Evolutionary conservation across 1,140 invertebrate genomes (phyloP).

Genomic region (Eupeodes corollae): DNA sequence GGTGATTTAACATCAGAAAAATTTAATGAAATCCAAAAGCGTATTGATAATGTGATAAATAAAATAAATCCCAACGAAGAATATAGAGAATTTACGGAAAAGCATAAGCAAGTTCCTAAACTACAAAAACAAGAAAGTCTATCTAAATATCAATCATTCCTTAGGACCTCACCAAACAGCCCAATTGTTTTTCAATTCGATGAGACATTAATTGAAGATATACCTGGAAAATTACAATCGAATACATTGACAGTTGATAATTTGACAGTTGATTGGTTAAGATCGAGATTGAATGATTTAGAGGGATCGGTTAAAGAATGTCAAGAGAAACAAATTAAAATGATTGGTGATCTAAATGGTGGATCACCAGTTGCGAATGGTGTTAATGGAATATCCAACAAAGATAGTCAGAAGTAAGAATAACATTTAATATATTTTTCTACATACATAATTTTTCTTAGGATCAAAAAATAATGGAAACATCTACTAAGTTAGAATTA

Average conservation of each 20-base stretch:
- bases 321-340: slow-evolving; percentile 48
- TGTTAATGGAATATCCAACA: slow-evolving; percentile 38
- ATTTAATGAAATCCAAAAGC: slow-evolving; percentile 60
- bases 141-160: slow-evolving; percentile 14
- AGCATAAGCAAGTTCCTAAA: slow-evolving; percentile 53
- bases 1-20: slow-evolving; percentile 65
- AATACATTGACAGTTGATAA: slow-evolving; percentile 83
- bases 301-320: slow-evolving; percentile 58
- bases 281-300: slow-evolving; percentile 62
- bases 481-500: too few relatives aligned
- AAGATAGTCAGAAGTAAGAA: slow-evolving; percentile 32
- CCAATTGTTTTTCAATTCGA: slow-evolving; percentile 73
- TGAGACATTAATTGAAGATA: slow-evolving; percentile 69
- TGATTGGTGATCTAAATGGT: slow-evolving; percentile 39
- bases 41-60: slow-evolving; percentile 57
- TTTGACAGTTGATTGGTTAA: slow-evolving; percentile 75
- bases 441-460: neutral
- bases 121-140: neutral
- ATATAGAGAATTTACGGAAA: slow-evolving; percentile 71
- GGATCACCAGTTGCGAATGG: slow-evolving; percentile 34
- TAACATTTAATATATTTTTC: neutral
- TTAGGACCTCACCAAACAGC: slow-evolving; percentile 58
- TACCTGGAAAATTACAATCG: slow-evolving; percentile 64
- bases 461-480: too few relatives aligned
- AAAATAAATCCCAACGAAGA: slow-evolving; percentile 66